phyloP scores from a whole-genome alignment of 2,797 vertebrate genomes.

The Oreonectes daqikongensis region DNA sequence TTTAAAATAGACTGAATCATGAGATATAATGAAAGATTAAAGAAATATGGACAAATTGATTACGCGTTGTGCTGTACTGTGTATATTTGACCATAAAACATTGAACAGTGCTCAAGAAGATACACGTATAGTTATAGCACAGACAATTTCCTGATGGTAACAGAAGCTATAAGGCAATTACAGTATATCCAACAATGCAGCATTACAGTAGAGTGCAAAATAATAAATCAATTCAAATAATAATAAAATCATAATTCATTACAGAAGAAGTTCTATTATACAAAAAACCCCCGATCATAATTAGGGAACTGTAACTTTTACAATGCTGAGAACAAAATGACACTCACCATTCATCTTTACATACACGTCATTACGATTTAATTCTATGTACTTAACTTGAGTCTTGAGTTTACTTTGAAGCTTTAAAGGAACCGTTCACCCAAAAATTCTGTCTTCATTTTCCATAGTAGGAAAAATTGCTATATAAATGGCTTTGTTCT shows the following conservation, averaged over 20 bases:
- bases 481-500: too few relatives aligned
- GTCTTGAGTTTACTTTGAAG: too few relatives aligned
- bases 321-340: neutral
- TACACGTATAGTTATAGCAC: constrained; percentile 42
- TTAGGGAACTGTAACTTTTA: neutral
- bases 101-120: constrained; percentile 43
- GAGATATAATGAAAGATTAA: neutral
- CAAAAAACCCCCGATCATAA: constrained; percentile 29
- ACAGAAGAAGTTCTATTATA: constrained; percentile 22
- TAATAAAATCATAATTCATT: constrained; percentile 1
- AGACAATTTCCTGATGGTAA: constrained; percentile 32
- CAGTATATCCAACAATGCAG: constrained; percentile 21
- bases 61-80: constrained; percentile 38
- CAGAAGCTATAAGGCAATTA: constrained; percentile 47
- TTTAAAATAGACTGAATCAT: neutral
- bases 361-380: neutral
- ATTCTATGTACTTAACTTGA: too few relatives aligned
- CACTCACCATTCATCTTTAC: neutral
- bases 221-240: neutral
- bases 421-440: too few relatives aligned
- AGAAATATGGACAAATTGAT: constrained; percentile 6
- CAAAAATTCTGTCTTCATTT: too few relatives aligned
- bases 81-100: constrained; percentile 48
- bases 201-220: constrained; percentile 26
- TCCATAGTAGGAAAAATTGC: too few relatives aligned